Evolutionary conservation across 2,888 invertebrate species (phyloP), one percentile per base, ranked within the genome.

Genomic region (Standfussiana lucernea): DNA sequence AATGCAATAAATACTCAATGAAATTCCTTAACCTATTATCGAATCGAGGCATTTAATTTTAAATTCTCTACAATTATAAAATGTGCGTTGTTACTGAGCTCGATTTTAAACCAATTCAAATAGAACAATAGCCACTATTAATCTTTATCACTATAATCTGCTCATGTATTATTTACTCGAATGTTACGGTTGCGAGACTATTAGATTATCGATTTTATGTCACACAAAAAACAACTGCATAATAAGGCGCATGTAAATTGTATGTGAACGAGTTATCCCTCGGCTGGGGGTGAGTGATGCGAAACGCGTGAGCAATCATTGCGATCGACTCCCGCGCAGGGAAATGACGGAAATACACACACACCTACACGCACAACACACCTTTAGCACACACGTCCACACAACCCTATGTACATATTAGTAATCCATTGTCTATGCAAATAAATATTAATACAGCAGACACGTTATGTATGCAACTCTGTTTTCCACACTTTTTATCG

Each of bases 291-390:
- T 92, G 95, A 95, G 93, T 94, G 96, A 96, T 96, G 96, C 96
- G 96, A 94, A 94, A 96, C 96, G 96, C 96, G 96, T 96, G 95
- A 95, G 95, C 95, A 95, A 94, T 95, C 96, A 93, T 95, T 91
- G 93, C 95, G 95, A 96, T 95, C 95, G 95, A 94, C 96, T 94
- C 95, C 92, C 89, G 95, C 95, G 95, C 96, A 93, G 91, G 93
- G 93, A 94, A 94, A 93, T 94, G 94, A 95, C 94, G 95, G 95
- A 95, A 94, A 93, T 90, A 90, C 93, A 89, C 91, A 93, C 93
- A 91, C 88, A 89, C 74, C 77, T 75, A 80, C 84, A 88, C 82
- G 65, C 71, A 80, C 81, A 64, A 73, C 80, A 81, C 83, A 83
- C 81, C 76, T 65, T 80, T 79, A 83, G 80, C 86, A 88, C 83